These are phyloP conservation scores for Poeciliopsis turrubarensis DNA, from an alignment of 2,113 vertebrate genomes.

Conservation along the genomic window DNA sequence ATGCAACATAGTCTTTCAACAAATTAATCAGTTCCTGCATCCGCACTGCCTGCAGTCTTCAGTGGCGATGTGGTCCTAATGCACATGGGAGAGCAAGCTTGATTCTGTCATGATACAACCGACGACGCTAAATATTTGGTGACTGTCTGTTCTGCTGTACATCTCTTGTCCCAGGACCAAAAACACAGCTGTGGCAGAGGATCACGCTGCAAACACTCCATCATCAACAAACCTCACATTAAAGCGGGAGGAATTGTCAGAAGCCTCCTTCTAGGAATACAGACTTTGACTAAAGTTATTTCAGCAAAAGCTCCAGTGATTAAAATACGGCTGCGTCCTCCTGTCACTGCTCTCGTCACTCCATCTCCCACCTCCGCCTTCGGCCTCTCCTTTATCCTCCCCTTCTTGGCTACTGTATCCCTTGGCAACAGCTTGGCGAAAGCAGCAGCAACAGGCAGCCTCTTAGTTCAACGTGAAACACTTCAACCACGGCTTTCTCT, in stretches of 20 bases:
- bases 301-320: neutral
- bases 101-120: neutral
- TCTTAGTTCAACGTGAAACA: conserved; percentile 26
- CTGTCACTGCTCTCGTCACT: conserved; percentile 57
- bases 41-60: too few species aligned
- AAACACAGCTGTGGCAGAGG: neutral
- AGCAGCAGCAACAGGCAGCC: conserved; percentile 62
- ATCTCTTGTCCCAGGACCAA: neutral
- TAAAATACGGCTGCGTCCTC: conserved; percentile 12
- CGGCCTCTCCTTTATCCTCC: neutral
- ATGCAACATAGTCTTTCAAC: too few species aligned
- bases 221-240: neutral
- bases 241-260: neutral
- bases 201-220: neutral
- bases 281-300: conserved; percentile 8
- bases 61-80: too few species aligned
- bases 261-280: neutral
- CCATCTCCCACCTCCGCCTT: conserved; percentile 31
- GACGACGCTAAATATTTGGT: neutral
- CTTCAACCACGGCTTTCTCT: conserved; percentile 11
- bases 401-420: conserved; percentile 51
- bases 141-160: neutral
- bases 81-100: too few species aligned
- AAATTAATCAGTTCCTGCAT: too few species aligned
- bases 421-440: conserved; percentile 68